Conservation (phyloP, 2,113 vertebrate species). For the Paratilapia polleni region DNA sequence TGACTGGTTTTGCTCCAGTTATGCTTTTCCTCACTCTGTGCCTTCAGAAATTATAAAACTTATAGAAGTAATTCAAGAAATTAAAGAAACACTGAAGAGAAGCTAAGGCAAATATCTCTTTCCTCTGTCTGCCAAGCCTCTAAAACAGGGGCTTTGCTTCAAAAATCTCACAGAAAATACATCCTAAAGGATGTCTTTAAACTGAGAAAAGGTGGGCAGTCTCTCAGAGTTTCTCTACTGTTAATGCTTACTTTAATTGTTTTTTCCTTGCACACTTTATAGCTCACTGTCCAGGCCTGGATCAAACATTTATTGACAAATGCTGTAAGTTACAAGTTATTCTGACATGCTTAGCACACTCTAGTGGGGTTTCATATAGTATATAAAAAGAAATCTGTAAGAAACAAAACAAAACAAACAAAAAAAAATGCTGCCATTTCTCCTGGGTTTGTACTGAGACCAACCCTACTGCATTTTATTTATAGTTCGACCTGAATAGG, state of each 20-base stretch:
- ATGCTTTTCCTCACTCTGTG: not conserved
- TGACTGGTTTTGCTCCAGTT: not conserved
- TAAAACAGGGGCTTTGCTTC: not conserved
- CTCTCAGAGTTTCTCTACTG: not conserved
- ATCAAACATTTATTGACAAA: constrained; percentile 37
- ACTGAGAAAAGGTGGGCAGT: not conserved
- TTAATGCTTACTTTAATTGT: not conserved
- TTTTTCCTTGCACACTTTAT: constrained; percentile 2
- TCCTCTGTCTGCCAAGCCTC: not conserved
- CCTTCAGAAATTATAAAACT: not conserved
- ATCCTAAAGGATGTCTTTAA: not conserved
- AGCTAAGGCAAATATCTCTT: too few relatives aligned
- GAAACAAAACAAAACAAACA: not conserved
- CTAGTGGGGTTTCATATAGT: not conserved
- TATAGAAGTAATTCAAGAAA: not conserved
- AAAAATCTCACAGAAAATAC: not conserved
- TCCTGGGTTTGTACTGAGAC: not conserved
- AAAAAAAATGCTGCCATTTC: not conserved
- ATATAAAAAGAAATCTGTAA: not conserved
- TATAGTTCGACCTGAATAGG: constrained; percentile 23
- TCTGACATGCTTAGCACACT: not conserved
- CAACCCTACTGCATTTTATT: constrained; percentile 14
- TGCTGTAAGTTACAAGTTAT: constrained; percentile 21
- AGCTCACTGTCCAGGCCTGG: constrained; percentile 29
- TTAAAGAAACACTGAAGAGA: not conserved